Conservation (phyloP, 2,888 invertebrate species). For the Rotaria socialis region DNA sequence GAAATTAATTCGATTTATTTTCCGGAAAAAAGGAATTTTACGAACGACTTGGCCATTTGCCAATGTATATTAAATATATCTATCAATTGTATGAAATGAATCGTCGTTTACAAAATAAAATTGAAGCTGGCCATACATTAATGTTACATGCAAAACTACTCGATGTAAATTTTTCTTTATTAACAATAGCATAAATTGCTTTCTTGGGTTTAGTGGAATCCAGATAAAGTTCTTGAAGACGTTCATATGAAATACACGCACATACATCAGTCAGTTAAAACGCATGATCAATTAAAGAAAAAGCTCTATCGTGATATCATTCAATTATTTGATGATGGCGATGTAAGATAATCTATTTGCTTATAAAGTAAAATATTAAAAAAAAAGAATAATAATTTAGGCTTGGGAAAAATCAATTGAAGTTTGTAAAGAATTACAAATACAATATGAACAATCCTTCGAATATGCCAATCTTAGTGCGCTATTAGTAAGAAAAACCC, state of each 20-base stretch:
- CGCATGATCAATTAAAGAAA: constrained; percentile 43
- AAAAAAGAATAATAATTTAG: not conserved
- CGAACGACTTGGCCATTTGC: constrained; percentile 71
- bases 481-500: constrained; percentile 3
- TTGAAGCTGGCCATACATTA: constrained; percentile 88
- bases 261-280: not conserved
- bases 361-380: not conserved
- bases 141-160: constrained; percentile 86
- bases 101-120: constrained; percentile 81
- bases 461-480: constrained; percentile 39
- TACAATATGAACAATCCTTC: constrained; percentile 41
- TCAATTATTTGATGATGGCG: constrained; percentile 39
- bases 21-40: constrained; percentile 39
- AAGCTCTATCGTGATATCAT: constrained; percentile 37
- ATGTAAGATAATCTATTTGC: not conserved
- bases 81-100: constrained; percentile 89
- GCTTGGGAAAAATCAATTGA: constrained; percentile 46
- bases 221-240: constrained; percentile 26
- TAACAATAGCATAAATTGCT: not conserved
- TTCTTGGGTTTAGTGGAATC: constrained; percentile 17
- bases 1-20: not conserved
- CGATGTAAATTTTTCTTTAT: constrained; percentile 53
- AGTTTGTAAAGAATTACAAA: constrained; percentile 42
- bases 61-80: constrained; percentile 90
- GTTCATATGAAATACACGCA: not conserved